Evolutionary conservation across 2,797 vertebrate species (phyloP), one percentile per base, ranked within the genome.

Genomic region (Podarcis siculus): DNA sequence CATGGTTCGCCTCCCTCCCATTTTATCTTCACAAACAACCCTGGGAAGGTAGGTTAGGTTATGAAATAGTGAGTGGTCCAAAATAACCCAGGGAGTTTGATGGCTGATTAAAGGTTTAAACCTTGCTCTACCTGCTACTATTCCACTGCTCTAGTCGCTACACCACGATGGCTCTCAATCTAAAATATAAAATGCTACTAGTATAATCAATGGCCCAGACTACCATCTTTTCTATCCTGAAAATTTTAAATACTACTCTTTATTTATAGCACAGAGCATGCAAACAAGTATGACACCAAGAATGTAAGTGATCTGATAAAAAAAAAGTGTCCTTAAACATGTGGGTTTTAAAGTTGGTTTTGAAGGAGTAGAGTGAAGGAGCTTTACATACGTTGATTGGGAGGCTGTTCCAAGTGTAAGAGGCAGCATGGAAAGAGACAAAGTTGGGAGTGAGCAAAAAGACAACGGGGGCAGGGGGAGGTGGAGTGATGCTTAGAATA

Each of bases 401-500:
- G 94, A 96, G 93, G 92, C 92, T 95, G 93, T 95, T 96, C 94
- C 95, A 96, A 94, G 91, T 92, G 93, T 95, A 95, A 94, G 93
- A 96, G 94, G 94, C 95, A 96, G 95, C 95, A 91, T 96, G 95
- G 94, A 96, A 96, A 96, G 94, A 95, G 95, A 96, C 94, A 96
- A 93, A 96, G 95, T 95, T 94, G 95, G 86, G 95, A 95, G 94
- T 95, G 94, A 95, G 94, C 95, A 94, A 94, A 96, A 94, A 95
- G 91, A 95, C 93, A 95, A 95, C 92, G 94, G 93, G 95, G 49
- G 42, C 42, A 0, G 49, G 49, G 49, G 91, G 93, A 92, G 90
- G 86, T 83, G 87, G 92, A 94, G 88, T 0, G 92, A 94, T 92
- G 93, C 83, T 95, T 90, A 92, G 94, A 93, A 95, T 89, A 93